Base-by-base conservation (phyloP, 1,140 invertebrate species). In the Lasioglossum albipes region DNA sequence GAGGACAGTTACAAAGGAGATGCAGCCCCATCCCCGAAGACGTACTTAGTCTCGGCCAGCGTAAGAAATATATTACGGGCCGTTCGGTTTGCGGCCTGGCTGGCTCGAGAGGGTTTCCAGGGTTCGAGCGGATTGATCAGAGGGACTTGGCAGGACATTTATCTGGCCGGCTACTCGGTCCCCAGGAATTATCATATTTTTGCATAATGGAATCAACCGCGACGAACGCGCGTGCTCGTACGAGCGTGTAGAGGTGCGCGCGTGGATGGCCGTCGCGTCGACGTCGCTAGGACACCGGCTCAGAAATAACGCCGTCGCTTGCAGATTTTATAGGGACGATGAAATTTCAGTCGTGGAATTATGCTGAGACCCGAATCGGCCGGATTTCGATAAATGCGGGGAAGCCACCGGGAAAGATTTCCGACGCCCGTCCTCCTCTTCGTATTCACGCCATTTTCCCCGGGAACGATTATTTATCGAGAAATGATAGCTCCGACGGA, bases 161-260 rank as follows among this genome's bases (percentile, higher is more conserved):
- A 84, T 88, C 86, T 79, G 78, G 42, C 62, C 22, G 70, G 59
- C 67, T 82, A 67, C 77, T 74, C 64, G 61, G 61, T 82, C 67
- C 75, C 69, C 41, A 27, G 73, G 62, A 82, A 91, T 91, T 90
- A 91, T 90, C 90, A 91, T 91, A 91, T 88, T 89, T 91, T 91
- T 89, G 89, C 89, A 91, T 91, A 91, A 90, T 90, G 83, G 85
- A 89, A 90, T 89, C 88, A 84, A 87, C 80, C 81, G 71, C 70
- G 83, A 70, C 27, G 27, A 27, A 27, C 57, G 61, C 16, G 22
- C 7, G 42, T 31, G 57, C 70, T 12, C 22, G 70, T 45, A 16
- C 36, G 45, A 16, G 22, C 66, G 52, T 12, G 6, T 12, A 22
- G 41, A 27, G 42, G 36, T 2, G 27, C 10, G 12, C 4, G 18